These are phyloP conservation scores for Hucho hucho DNA, from an alignment of 2,113 vertebrate genomes.

Conservation along the genomic window DNA sequence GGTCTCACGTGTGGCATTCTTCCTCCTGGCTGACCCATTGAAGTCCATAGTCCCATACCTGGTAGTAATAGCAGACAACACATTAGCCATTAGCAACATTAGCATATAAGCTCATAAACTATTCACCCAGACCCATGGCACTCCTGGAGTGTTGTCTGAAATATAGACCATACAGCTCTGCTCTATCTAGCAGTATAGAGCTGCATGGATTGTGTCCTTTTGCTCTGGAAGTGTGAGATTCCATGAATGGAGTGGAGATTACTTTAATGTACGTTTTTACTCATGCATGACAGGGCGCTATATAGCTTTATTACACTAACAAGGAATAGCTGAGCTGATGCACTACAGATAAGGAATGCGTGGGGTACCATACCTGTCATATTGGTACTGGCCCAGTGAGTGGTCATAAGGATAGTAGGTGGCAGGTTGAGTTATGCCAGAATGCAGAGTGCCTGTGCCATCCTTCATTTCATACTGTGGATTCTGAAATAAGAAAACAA, in stretches of 20 bases:
- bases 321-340: neutral
- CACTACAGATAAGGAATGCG: neutral
- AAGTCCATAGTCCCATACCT: constrained; percentile 93
- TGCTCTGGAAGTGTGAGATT: constrained; percentile 21
- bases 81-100: constrained; percentile 22
- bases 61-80: neutral
- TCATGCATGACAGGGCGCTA: neutral
- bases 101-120: constrained; percentile 10
- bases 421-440: constrained; percentile 83
- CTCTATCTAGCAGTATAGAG: constrained; percentile 27
- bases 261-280: neutral
- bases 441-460: constrained; percentile 79
- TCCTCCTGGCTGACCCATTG: constrained; percentile 82
- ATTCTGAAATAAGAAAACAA: constrained; percentile 75
- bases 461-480: constrained; percentile 96
- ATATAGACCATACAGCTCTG: constrained; percentile 14
- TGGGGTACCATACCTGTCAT: constrained; percentile 84
- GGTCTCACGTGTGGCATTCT: constrained; percentile 93
- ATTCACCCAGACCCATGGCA: constrained; percentile 8
- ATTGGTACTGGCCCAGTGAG: constrained; percentile 92
- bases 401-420: constrained; percentile 92
- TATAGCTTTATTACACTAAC: neutral
- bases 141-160: constrained; percentile 21
- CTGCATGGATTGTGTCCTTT: constrained; percentile 28
- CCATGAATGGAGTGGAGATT: neutral